Percentiles rank a stretch among this genome's conserved stretches.
Conservation (phyloP, 2,113 vertebrate species). For the Anser brachyrhynchus region DNA sequence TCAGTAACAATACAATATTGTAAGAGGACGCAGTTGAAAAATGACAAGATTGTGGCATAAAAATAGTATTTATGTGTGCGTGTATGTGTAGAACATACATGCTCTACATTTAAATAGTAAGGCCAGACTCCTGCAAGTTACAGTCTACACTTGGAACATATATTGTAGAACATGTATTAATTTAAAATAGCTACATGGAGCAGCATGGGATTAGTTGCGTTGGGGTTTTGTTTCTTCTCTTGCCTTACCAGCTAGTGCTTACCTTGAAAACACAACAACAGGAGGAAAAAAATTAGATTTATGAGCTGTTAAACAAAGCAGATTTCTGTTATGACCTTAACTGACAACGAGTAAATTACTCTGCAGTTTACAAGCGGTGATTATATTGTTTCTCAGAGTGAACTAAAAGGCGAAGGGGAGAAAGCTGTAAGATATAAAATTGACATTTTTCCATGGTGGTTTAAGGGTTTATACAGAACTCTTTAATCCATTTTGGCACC, state of each 20-base stretch:
- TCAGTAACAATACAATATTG: not conserved
- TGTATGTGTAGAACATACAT: not conserved
- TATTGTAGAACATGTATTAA: not conserved
- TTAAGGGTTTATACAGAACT: constrained; percentile 33
- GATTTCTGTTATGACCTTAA: constrained; percentile 53
- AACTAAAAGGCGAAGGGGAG: not conserved
- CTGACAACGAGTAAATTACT: constrained; percentile 48
- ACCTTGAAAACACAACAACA: not conserved
- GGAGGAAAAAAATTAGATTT: not conserved
- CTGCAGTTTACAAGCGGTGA: not conserved
- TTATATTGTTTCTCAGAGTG: not conserved
- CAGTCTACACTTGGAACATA: not conserved
- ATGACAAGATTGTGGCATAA: not conserved
- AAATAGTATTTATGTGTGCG: not conserved
- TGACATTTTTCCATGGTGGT: not conserved
- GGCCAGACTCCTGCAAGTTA: not conserved
- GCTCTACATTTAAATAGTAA: not conserved
- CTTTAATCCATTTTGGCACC: constrained; percentile 10
- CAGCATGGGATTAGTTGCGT: not conserved
- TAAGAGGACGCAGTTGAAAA: not conserved
- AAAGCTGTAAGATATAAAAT: not conserved
- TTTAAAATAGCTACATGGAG: not conserved
- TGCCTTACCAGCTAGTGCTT: not conserved
- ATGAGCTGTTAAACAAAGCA: constrained; percentile 23
- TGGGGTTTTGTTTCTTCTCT: not conserved